Percentiles rank a stretch among this genome's conserved stretches.
Evolutionary conservation across 2,113 vertebrate species (phyloP).

Genomic region (Uria lomvia): DNA sequence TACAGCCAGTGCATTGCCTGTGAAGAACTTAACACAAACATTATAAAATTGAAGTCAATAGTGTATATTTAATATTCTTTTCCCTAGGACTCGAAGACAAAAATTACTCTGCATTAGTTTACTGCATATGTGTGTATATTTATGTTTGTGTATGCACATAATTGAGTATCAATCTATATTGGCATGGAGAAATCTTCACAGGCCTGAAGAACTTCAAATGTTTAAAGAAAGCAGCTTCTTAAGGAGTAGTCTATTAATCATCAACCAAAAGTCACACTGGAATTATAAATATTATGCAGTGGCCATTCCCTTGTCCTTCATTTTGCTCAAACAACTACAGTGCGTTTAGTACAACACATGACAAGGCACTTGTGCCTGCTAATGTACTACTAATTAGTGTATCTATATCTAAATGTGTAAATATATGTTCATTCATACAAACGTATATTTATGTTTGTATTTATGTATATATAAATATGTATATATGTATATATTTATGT

Average conservation of each 20-base stretch:
- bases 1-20: background rate
- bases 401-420: background rate
- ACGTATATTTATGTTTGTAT: background rate
- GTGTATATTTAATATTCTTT: background rate
- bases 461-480: too few relatives aligned
- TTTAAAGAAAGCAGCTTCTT: background rate
- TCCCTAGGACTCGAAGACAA: background rate
- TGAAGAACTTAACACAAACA: background rate
- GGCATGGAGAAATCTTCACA: background rate
- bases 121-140: background rate
- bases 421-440: background rate
- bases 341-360: background rate
- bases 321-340: slow-evolving; percentile 54
- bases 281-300: slow-evolving; percentile 14
- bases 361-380: background rate
- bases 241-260: background rate
- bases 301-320: slow-evolving; percentile 9
- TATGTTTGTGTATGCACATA: too few relatives aligned
- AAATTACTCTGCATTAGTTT: background rate
- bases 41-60: background rate
- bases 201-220: background rate
- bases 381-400: background rate
- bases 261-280: background rate
- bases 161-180: background rate
- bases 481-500: too few relatives aligned